A percentile compares a stretch with the other conserved stretches of the same genome.
These are phyloP conservation scores for Uria aalge DNA, from an alignment of 2,113 vertebrate genomes.

Conservation along the genomic window DNA sequence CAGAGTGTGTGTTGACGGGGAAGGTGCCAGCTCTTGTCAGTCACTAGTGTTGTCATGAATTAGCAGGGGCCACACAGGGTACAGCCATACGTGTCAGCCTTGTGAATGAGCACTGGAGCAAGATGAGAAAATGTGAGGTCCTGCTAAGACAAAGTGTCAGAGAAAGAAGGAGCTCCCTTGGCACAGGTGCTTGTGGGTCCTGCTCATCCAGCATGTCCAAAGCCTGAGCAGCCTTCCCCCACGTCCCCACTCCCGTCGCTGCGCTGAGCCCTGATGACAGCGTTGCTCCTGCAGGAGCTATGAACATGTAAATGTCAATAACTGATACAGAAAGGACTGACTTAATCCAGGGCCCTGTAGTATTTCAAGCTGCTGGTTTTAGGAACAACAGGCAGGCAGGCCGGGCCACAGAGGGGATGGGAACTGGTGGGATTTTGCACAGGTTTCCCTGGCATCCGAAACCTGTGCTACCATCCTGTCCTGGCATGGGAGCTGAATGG, in stretches of 20 bases:
- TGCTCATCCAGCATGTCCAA: not conserved
- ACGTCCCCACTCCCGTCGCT: rapidly evolving
- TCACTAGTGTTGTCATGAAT: slow-evolving; percentile 49
- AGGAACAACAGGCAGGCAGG: not conserved
- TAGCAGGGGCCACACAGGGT: slow-evolving; percentile 28
- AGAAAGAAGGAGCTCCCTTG: not conserved
- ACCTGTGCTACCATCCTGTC: not conserved
- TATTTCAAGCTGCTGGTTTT: not conserved
- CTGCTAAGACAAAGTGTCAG: not conserved
- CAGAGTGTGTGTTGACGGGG: slow-evolving; percentile 23
- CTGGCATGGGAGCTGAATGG: not conserved
- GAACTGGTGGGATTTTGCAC: not conserved
- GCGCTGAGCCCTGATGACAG: not conserved
- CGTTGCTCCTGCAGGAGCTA: not conserved
- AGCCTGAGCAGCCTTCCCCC: not conserved
- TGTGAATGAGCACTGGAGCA: slow-evolving; percentile 47
- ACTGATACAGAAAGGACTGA: not conserved
- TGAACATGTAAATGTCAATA: not conserved
- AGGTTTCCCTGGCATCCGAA: not conserved
- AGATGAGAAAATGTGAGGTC: not conserved
- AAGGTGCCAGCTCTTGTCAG: slow-evolving; percentile 57
- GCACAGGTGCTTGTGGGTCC: not conserved
- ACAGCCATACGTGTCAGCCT: slow-evolving; percentile 38
- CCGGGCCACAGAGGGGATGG: not conserved
- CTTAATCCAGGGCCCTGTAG: not conserved